These are phyloP conservation scores for Callyntrura sp. DNA, from an alignment of 2,888 invertebrate species.

Conservation along the genomic window DNA sequence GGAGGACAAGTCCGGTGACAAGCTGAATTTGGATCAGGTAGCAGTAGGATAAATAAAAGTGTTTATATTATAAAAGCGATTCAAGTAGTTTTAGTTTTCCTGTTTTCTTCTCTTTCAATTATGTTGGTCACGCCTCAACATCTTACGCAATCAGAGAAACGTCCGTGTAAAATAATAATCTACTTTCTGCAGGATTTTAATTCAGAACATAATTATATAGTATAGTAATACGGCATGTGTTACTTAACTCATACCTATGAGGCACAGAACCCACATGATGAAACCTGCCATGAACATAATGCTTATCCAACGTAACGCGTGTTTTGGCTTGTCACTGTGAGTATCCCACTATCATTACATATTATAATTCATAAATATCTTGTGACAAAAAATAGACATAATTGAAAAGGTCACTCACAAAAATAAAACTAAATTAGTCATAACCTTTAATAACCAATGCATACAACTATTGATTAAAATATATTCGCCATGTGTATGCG, in stretches of 20 bases:
- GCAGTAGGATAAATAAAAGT: too few relatives aligned
- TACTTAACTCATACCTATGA: too few relatives aligned
- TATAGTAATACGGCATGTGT: too few relatives aligned
- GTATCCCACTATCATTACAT: neutral
- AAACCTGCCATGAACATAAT: neutral
- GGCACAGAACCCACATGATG: neutral
- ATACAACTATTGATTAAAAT: too few relatives aligned
- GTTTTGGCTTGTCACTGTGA: neutral
- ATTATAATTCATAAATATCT: neutral
- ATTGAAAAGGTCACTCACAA: neutral
- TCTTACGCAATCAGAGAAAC: neutral
- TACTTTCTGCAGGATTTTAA: too few relatives aligned
- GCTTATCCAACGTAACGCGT: neutral
- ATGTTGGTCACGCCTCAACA: conserved; percentile 20
- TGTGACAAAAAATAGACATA: neutral
- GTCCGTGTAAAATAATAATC: neutral
- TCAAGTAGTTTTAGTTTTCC: conserved; percentile 11
- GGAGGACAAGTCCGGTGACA: too few relatives aligned
- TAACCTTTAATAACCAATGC: too few relatives aligned
- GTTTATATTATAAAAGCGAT: too few relatives aligned
- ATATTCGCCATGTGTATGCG: too few relatives aligned
- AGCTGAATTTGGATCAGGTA: too few relatives aligned
- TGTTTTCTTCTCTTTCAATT: neutral
- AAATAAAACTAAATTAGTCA: neutral
- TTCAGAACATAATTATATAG: too few relatives aligned